Conservation (phyloP, 2,888 invertebrate species). For the Aproaerema taeniolella region DNA sequence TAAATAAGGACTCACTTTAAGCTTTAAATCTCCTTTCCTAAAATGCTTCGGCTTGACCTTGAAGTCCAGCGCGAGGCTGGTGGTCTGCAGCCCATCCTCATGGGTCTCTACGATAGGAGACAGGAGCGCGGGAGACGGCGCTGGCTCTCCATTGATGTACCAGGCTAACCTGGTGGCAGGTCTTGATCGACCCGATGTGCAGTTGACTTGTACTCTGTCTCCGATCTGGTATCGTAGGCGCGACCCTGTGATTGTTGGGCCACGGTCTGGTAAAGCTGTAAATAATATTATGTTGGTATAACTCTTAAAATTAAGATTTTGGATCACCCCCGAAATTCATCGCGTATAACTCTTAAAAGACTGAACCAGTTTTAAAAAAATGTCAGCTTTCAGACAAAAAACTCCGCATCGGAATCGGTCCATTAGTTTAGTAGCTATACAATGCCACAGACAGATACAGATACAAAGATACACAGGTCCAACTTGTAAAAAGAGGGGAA, state of each 20-base stretch:
- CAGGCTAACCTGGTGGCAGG: slow-evolving; percentile 86
- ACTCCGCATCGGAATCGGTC: too few species aligned
- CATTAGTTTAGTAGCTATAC: too few species aligned
- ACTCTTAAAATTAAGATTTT: too few species aligned
- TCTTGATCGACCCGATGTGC: slow-evolving; percentile 85
- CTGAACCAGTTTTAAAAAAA: too few species aligned
- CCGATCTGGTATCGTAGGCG: slow-evolving; percentile 84
- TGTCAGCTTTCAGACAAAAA: too few species aligned
- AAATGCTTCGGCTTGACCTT: slow-evolving; percentile 84
- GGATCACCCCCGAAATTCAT: too few species aligned
- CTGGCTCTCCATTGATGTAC: slow-evolving; percentile 89
- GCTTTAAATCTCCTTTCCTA: slow-evolving; percentile 84
- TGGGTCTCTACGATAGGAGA: slow-evolving; percentile 47
- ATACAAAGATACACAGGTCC: too few species aligned
- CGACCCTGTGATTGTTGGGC: slow-evolving; percentile 84
- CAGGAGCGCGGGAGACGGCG: slow-evolving; percentile 53
- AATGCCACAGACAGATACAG: too few species aligned
- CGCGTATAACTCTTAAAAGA: too few species aligned
- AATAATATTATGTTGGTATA: too few species aligned
- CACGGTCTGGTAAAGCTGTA: slow-evolving; percentile 84
- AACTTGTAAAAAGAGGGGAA: too few species aligned
- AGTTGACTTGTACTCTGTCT: slow-evolving; percentile 85
- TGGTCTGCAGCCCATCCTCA: slow-evolving; percentile 79
- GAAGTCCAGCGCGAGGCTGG: slow-evolving; percentile 83
- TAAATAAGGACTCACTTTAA: slow-evolving; percentile 71